Conservation (phyloP, 30 jellyfish, hydroid and myxozoan species). For the Nemopilema nomurai region DNA sequence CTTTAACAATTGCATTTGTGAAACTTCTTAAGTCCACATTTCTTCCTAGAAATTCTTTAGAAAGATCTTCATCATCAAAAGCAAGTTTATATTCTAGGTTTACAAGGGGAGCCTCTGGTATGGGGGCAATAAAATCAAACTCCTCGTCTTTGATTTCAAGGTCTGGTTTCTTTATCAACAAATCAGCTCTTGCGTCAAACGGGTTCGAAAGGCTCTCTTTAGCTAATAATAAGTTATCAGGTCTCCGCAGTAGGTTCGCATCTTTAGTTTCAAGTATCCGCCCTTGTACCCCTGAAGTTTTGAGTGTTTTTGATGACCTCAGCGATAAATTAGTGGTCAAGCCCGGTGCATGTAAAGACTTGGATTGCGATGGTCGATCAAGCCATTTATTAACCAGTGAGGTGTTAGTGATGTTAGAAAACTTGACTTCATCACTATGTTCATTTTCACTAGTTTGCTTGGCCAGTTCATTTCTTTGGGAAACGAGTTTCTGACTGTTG, state of each 20-base stretch:
- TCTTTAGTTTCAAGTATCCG: neutral
- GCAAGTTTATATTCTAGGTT: slow-evolving; percentile 40
- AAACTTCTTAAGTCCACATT: slow-evolving; percentile 4
- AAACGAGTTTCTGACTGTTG: neutral
- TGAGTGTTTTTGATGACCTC: neutral
- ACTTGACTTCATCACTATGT: neutral
- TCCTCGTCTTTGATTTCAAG: neutral
- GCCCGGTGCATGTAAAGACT: neutral
- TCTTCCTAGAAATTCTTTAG: slow-evolving; percentile 15
- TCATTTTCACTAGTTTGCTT: neutral
- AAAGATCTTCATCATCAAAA: slow-evolving; percentile 38
- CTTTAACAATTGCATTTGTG: neutral
- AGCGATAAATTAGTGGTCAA: neutral
- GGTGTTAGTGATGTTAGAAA: neutral
- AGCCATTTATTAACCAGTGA: neutral
- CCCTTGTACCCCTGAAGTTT: neutral
- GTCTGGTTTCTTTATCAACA: neutral
- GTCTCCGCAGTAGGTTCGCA: neutral
- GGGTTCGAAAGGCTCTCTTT: neutral
- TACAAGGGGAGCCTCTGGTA: neutral
- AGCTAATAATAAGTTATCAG: neutral
- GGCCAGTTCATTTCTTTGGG: neutral
- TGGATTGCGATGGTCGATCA: neutral
- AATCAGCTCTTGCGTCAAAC: neutral
- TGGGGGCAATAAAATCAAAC: neutral